Percentiles rank a stretch among this genome's conserved stretches.
phyloP scores from a whole-genome alignment of 2,888 invertebrate species.

The Pseudococcus jackbeardsleyi region DNA sequence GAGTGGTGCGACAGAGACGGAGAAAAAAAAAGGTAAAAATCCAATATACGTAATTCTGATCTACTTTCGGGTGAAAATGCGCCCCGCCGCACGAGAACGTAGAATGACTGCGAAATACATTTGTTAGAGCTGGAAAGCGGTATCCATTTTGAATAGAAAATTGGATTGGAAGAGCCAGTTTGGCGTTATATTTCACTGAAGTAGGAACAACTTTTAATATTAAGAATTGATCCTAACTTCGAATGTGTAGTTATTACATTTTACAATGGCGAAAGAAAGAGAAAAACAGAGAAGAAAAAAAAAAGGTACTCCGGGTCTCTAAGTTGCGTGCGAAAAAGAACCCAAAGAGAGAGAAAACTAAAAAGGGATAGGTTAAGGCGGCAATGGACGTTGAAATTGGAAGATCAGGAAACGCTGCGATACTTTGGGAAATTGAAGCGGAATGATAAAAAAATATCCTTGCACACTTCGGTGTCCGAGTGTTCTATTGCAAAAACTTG shows the following conservation, averaged over 20 bases:
- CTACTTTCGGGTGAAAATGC: conserved; percentile 38
- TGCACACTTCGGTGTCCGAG: conserved; percentile 48
- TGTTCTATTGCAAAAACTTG: conserved; percentile 20
- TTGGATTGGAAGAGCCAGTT: conserved; percentile 54
- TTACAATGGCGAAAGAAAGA: conserved; percentile 34
- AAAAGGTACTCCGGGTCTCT: conserved; percentile 23
- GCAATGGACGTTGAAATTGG: conserved; percentile 55
- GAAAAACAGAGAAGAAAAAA: not conserved
- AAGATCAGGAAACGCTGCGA: conserved; percentile 48
- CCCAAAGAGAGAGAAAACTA: not conserved
- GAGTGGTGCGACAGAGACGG: not conserved
- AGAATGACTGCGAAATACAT: conserved; percentile 51
- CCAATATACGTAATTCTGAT: conserved; percentile 44
- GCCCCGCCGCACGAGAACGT: not conserved
- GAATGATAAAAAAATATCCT: conserved; percentile 55
- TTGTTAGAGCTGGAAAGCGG: conserved; percentile 42
- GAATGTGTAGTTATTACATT: conserved; percentile 50
- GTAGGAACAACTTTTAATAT: conserved; percentile 60
- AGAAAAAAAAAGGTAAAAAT: conserved; percentile 29
- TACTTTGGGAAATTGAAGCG: conserved; percentile 55
- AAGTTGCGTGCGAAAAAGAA: conserved; percentile 23
- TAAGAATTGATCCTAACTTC: conserved; percentile 60
- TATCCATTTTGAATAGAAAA: conserved; percentile 55
- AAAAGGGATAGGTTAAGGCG: conserved; percentile 41
- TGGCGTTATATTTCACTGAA: conserved; percentile 39